These are phyloP conservation scores for Baryphthengus martii DNA, from an alignment of 2,113 vertebrate genomes.

Conservation along the genomic window DNA sequence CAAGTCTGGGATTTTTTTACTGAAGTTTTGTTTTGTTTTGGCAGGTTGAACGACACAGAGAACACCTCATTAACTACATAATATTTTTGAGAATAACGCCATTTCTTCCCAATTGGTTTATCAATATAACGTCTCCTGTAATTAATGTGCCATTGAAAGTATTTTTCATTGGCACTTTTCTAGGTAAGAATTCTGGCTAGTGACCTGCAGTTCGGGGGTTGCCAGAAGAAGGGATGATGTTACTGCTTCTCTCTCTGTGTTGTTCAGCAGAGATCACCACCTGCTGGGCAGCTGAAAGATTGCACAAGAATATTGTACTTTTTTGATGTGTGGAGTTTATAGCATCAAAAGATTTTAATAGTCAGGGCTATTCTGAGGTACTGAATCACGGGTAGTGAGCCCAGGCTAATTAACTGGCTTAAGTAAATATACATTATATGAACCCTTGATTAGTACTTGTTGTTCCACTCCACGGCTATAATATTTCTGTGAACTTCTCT, in stretches of 20 bases:
- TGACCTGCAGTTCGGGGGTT: not conserved
- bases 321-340: not conserved
- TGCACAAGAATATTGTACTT: not conserved
- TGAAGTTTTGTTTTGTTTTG: not conserved
- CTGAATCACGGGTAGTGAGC: not conserved
- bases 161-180: slow-evolving; percentile 96
- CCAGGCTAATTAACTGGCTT: not conserved
- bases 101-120: slow-evolving; percentile 99
- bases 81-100: slow-evolving; percentile 99
- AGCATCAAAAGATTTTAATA: not conserved
- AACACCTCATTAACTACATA: slow-evolving; percentile 99
- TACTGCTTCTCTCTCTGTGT: fast-evolving
- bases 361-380: not conserved
- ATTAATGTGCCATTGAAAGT: slow-evolving; percentile 96
- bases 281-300: not conserved
- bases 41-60: slow-evolving; percentile 93
- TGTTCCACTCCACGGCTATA: not conserved
- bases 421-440: not conserved
- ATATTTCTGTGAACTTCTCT: not conserved
- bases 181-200: slow-evolving; percentile 81
- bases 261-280: not conserved
- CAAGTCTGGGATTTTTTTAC: not conserved
- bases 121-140: slow-evolving; percentile 98
- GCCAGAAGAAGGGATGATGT: not conserved
- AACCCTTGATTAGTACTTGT: not conserved